Evolutionary conservation across 2,888 invertebrate species (phyloP), one percentile per base, ranked within the genome.

Genomic region (Prosapia bicincta): DNA sequence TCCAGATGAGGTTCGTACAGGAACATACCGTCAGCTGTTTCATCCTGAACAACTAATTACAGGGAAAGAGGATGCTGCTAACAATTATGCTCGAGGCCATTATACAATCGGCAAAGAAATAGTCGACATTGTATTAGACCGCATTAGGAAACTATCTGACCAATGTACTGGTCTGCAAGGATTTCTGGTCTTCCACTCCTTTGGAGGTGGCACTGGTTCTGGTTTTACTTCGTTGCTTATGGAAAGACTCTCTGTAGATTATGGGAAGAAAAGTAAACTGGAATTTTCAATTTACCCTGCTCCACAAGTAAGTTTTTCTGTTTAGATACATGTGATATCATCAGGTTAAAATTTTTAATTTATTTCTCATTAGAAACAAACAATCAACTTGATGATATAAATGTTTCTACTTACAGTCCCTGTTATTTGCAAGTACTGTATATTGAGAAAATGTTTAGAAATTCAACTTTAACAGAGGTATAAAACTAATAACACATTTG

Each of bases 1-100:
- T 82, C 20, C 82, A 84, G 94, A 96, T 88, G 95, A 96, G 88
- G 95, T 96, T 80, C 92, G 96, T 82, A 95, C 95, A 74, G 96
- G 96, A 82, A 95, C 95, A 81, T 98, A 98, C 89, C 90, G 96
- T 80, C 96, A 96, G 86, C 90, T 98, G 84, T 98, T 97, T 91
- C 98, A 98, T 86, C 98, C 97, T 78, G 97, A 98, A 87, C 97
- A 98, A 87, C 89, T 97, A 85, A 96, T 97, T 86, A 96, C 96
- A 82, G 97, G 97, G 82, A 98, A 98, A 86, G 97, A 97, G 87
- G 97, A 97, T 84, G 97, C 98, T 69, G 98, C 98, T 82, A 98
- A 98, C 88, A 98, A 98, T 88, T 98, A 98, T 82, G 98, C 98
- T 77, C 92, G 98, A 83, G 98, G 98, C 77, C 98, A 98, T 87